Conservation (phyloP, 2,797 vertebrate genomes). For the Sebastes nivosus region DNA sequence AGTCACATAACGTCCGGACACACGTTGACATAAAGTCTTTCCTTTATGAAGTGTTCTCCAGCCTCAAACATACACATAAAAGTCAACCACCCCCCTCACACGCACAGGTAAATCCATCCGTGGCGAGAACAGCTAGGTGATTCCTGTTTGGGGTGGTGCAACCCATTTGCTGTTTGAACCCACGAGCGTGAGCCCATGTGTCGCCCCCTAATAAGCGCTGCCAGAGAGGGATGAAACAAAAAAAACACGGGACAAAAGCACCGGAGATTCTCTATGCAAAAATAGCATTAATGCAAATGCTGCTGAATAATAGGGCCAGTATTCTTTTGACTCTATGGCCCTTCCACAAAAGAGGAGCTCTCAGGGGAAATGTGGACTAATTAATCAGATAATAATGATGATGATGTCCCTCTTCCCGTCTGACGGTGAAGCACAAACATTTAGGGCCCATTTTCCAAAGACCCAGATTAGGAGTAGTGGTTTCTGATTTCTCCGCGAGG, state of each 20-base stretch:
- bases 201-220: conserved; percentile 34
- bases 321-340: conserved; percentile 77
- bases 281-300: conserved; percentile 80
- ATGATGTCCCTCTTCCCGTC: conserved; percentile 69
- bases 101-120: background rate
- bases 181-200: conserved; percentile 19
- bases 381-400: conserved; percentile 84
- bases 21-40: background rate
- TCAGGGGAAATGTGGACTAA: conserved; percentile 75
- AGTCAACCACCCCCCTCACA: background rate
- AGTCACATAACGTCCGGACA: conserved; percentile 16
- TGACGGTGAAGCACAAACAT: conserved; percentile 63
- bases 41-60: background rate
- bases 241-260: conserved; percentile 48
- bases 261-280: conserved; percentile 66
- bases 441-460: conserved; percentile 50
- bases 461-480: conserved; percentile 23
- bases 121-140: background rate
- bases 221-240: conserved; percentile 16
- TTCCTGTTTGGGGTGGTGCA: conserved; percentile 15
- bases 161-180: conserved; percentile 32
- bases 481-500: conserved; percentile 6
- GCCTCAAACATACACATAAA: background rate
- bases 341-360: conserved; percentile 65
- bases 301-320: conserved; percentile 71